These are phyloP conservation scores for Thaumetopoea pityocampa DNA, from an alignment of 1,140 invertebrate species.

Conservation along the genomic window DNA sequence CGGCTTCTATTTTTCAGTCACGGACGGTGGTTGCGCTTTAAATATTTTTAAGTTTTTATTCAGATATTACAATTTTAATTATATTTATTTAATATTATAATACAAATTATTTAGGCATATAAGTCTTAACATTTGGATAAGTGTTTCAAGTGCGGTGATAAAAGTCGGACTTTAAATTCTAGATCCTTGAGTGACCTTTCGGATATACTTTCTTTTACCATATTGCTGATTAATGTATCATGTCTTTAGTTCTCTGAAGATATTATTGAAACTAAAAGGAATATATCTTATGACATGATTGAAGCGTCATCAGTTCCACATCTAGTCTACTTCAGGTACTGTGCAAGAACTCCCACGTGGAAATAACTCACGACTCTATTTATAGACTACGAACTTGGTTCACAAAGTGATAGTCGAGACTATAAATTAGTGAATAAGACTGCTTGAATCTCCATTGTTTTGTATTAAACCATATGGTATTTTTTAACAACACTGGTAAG, in stretches of 20 bases:
- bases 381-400: constrained; percentile 66
- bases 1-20: constrained; percentile 62
- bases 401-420: constrained; percentile 51
- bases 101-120: constrained; percentile 41
- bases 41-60: constrained; percentile 27
- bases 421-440: constrained; percentile 27
- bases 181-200: constrained; percentile 71
- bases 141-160: constrained; percentile 53
- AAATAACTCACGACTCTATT: constrained; percentile 71
- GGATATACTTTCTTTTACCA: constrained; percentile 67
- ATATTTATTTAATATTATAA: constrained; percentile 50
- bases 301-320: constrained; percentile 50
- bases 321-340: constrained; percentile 55
- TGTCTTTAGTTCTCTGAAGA: constrained; percentile 32
- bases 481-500: no score
- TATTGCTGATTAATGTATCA: constrained; percentile 51
- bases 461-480: no score
- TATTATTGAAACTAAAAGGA: constrained; percentile 30
- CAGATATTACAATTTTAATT: constrained; percentile 24
- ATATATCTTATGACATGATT: constrained; percentile 54
- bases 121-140: constrained; percentile 53
- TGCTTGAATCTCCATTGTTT: no score
- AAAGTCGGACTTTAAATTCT: constrained; percentile 46
- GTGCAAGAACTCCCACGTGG: constrained; percentile 69
- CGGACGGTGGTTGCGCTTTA: constrained; percentile 52